Base-by-base conservation (phyloP, 2,113 vertebrate genomes). In the Indicator maculatus region DNA sequence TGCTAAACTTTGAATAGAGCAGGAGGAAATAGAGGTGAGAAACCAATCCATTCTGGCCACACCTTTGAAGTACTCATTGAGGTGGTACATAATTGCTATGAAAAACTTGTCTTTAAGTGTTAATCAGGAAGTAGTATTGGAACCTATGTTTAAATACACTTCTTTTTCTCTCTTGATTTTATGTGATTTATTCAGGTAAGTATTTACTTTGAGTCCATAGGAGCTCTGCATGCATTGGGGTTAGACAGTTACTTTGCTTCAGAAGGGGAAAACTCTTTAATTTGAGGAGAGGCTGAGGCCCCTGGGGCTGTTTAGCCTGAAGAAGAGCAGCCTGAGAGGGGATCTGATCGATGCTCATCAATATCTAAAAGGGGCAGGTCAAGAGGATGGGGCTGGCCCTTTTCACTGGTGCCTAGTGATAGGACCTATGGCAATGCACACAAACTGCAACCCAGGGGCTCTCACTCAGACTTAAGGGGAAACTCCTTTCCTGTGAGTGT, bases 61-160 rank as follows among this genome's bases (percentile, higher is more conserved):
- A 31, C n/a, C 47, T 83, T 77, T 63, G 30, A 88, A 63, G 11
- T 24, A 44, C 31, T 33, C 16, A 18, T 17, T 77, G 67, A 71
- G 64, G 60, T 47, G 0, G 0, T 19, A 63, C 5, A 6, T 66
- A 50, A 45, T 28, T 56, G 3, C 61, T 27, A 55, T 5, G 59
- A 59, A 83, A 89, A 83, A 58, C 44, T 70, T 6, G 8, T 69
- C 24, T 72, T 75, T 33, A 74, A 67, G 12, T 31, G 8, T 79
- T 58, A 82, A 87, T 75, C 70, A 30, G 72, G 65, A 86, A 39
- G 23, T 4, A 55, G 10, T 47, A 19, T 38, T 66, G 15, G 41
- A 61, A 8, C 6, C 19, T 30, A 4, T 31, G 8, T 56, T 64
- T 67, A 85, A 67, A n/a, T 18, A 31, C 6, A 13, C 5, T 50